These are phyloP conservation scores for Bombus picipes DNA, from an alignment of 1,140 invertebrate genomes.

Conservation along the genomic window DNA sequence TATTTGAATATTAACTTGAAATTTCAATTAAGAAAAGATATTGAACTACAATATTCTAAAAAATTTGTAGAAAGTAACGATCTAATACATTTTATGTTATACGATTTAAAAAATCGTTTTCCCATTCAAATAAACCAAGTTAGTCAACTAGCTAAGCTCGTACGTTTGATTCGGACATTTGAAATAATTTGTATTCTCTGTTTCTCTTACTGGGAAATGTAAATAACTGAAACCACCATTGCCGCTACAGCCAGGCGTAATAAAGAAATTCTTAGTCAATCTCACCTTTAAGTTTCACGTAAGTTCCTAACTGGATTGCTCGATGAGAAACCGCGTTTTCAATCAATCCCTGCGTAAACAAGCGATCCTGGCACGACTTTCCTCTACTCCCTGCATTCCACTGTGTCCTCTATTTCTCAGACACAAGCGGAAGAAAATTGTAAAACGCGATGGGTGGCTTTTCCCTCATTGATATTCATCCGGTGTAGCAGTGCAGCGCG, in stretches of 20 bases:
- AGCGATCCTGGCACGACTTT: constrained; percentile 60
- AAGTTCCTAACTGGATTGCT: constrained; percentile 55
- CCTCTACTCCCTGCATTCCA: not conserved
- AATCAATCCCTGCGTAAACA: constrained; percentile 74
- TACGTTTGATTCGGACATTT: not conserved
- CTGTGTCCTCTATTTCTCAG: constrained; percentile 30
- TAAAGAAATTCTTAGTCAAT: constrained; percentile 30
- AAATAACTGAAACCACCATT: not conserved
- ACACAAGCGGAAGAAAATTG: constrained; percentile 68
- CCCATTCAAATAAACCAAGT: not conserved
- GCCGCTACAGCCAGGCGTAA: not conserved
- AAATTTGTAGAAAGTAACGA: not conserved
- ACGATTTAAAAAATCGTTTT: not conserved
- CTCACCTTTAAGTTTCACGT: constrained; percentile 3
- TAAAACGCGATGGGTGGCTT: constrained; percentile 76
- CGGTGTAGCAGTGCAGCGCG: constrained; percentile 74
- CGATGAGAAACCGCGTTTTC: constrained; percentile 62
- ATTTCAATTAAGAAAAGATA: not conserved
- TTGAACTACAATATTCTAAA: not conserved
- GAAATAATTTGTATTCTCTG: not conserved
- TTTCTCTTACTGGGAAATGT: not conserved
- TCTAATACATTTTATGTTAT: too few species aligned
- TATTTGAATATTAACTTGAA: not conserved
- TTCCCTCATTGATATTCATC: constrained; percentile 81
- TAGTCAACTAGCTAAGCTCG: too few species aligned